Conservation (phyloP, 1,140 invertebrate species). For the Lamellibrachia luymesi region DNA sequence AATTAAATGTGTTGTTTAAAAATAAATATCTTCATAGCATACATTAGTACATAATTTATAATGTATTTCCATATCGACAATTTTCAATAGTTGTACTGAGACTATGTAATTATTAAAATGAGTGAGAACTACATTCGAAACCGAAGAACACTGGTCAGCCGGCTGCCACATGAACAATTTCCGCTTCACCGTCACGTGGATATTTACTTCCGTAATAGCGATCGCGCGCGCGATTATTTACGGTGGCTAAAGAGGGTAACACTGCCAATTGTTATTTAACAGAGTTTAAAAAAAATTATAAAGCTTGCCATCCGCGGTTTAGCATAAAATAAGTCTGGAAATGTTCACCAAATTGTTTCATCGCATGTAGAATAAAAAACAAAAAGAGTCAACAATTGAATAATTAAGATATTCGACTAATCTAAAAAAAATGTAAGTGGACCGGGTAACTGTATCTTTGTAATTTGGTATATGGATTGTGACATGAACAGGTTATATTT, state of each 20-base stretch:
- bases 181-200: not conserved
- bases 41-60: not conserved
- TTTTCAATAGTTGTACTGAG: not conserved
- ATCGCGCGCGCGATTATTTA: not conserved
- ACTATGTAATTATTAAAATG: not conserved
- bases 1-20: not conserved
- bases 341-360: too few relatives aligned
- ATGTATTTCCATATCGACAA: not conserved
- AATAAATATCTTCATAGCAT: not conserved
- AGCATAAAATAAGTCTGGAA: too few relatives aligned
- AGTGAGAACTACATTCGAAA: not conserved
- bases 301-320: too few relatives aligned
- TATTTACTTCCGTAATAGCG: not conserved
- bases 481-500: too few relatives aligned
- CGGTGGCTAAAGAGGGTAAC: not conserved
- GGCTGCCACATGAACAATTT: conserved; percentile 4
- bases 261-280: not conserved
- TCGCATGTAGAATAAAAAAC: too few relatives aligned
- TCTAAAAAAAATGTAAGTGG: too few relatives aligned
- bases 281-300: too few relatives aligned
- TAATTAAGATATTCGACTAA: too few relatives aligned
- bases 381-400: too few relatives aligned
- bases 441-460: too few relatives aligned
- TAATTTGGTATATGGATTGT: too few relatives aligned
- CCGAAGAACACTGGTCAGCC: not conserved